These are phyloP conservation scores for Andrena bicolor DNA, from an alignment of 2,888 invertebrate species.

Conservation along the genomic window DNA sequence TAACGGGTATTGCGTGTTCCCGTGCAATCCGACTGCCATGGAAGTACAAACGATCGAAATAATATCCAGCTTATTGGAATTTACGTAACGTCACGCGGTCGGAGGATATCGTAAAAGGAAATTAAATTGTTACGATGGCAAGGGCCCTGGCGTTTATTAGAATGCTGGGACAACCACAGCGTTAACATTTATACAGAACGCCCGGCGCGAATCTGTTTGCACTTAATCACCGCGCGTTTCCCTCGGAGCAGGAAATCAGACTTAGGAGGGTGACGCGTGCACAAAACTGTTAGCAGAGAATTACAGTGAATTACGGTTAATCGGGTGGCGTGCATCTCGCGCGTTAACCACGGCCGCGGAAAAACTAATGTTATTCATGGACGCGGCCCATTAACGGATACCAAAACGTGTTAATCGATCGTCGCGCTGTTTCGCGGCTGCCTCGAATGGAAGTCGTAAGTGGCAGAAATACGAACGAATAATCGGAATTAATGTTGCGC, in stretches of 20 bases:
- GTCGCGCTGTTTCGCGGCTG: background rate
- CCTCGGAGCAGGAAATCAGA: constrained; percentile 14
- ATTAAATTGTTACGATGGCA: background rate
- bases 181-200: too few species aligned
- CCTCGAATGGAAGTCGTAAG: background rate
- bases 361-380: constrained; percentile 29
- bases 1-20: constrained; percentile 20
- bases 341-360: background rate
- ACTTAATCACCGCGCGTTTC: background rate
- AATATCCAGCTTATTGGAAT: constrained; percentile 20
- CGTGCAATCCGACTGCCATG: background rate
- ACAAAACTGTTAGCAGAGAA: constrained; percentile 39
- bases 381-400: constrained; percentile 29
- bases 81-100: constrained; percentile 5
- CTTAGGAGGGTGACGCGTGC: constrained; percentile 12
- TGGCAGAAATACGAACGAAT: constrained; percentile 4
- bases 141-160: background rate
- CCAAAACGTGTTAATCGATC: constrained; percentile 38
- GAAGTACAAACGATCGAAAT: constrained; percentile 18
- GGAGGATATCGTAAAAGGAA: background rate
- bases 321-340: constrained; percentile 43
- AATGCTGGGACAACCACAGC: too few species aligned
- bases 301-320: constrained; percentile 48
- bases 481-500: constrained; percentile 22
- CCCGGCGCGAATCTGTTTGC: background rate